These are phyloP conservation scores for Thymallus thymallus DNA, from an alignment of 2,113 vertebrate species.

Conservation along the genomic window DNA sequence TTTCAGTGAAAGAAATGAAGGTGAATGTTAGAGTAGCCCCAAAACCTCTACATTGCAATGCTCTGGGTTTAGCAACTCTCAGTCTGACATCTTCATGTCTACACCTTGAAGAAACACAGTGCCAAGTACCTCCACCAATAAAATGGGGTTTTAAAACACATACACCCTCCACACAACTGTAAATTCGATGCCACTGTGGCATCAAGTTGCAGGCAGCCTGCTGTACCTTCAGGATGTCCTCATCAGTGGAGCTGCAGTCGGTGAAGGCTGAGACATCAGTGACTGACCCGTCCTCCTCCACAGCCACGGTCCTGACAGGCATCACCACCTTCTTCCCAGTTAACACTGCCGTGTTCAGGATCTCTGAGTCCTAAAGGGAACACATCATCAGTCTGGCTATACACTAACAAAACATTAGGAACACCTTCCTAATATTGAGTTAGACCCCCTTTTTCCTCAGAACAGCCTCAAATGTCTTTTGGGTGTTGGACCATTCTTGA, in stretches of 20 bases:
- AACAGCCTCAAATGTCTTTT: no score
- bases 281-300: constrained; percentile 82
- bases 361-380: constrained; percentile 81
- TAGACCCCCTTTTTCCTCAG: no score
- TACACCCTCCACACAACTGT: no score
- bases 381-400: constrained; percentile 8
- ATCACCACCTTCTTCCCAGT: constrained; percentile 86
- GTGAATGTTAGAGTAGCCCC: neutral
- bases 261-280: constrained; percentile 85
- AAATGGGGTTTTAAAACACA: no score
- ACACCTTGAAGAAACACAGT: no score
- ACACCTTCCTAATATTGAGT: neutral
- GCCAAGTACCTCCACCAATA: no score
- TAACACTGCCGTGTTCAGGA: constrained; percentile 88
- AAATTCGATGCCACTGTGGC: no score
- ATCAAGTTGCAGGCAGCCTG: neutral
- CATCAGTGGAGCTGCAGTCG: constrained; percentile 84
- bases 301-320: constrained; percentile 82
- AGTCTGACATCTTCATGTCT: no score
- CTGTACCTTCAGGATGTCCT: constrained; percentile 86
- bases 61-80: neutral
- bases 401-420: no score
- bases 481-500: no score
- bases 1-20: neutral
- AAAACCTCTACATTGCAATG: neutral